phyloP scores from a whole-genome alignment of 2,797 vertebrate genomes.

The Bovichtus variegatus region DNA sequence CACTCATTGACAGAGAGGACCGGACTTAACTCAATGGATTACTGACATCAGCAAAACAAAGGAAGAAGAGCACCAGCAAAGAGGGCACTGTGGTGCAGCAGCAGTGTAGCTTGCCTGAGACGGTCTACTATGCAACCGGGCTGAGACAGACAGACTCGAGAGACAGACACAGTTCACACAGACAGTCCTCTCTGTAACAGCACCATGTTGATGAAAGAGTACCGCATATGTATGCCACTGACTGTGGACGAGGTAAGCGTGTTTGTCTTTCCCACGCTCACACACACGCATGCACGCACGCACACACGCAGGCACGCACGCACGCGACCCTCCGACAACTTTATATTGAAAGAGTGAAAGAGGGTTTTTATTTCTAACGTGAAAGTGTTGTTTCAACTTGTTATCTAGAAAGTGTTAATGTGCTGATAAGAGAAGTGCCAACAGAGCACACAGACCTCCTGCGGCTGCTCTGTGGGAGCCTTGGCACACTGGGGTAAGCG shows the following conservation, averaged over 20 bases:
- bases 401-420: conserved; percentile 59
- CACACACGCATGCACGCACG: too few relatives aligned
- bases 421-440: conserved; percentile 57
- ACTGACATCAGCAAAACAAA: conserved; percentile 73
- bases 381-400: conserved; percentile 34
- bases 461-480: conserved; percentile 39
- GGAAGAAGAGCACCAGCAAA: conserved; percentile 48
- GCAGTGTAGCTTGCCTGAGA: conserved; percentile 34
- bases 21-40: conserved; percentile 59
- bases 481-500: conserved; percentile 17
- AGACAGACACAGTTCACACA: conserved; percentile 24
- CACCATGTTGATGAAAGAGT: conserved; percentile 94
- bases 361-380: conserved; percentile 18
- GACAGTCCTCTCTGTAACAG: conserved; percentile 20
- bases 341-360: conserved; percentile 25
- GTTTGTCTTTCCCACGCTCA: conserved; percentile 69
- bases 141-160: conserved; percentile 49
- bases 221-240: conserved; percentile 95
- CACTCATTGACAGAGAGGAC: conserved; percentile 66
- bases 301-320: background rate
- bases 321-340: conserved; percentile 4
- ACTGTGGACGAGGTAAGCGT: conserved; percentile 93
- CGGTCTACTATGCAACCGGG: conserved; percentile 59
- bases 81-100: conserved; percentile 62
- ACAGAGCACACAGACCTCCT: conserved; percentile 41